Evolutionary conservation across 2,113 vertebrate genomes (phyloP).

Genomic region (Cacatua alba): DNA sequence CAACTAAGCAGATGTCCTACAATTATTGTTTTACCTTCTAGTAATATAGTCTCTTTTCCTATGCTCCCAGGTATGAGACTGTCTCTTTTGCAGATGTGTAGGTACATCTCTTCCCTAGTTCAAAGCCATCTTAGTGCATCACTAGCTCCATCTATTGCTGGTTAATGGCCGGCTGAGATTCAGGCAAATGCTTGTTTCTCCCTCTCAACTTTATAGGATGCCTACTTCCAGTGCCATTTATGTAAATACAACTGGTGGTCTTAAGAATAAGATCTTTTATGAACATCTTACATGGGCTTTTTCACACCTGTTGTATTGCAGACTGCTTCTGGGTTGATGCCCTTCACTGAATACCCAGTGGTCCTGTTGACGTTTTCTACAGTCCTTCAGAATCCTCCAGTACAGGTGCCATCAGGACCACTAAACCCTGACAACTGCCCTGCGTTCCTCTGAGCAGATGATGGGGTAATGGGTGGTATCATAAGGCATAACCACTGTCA

Average conservation of each 20-base stretch:
- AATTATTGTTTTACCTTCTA: constrained; percentile 81
- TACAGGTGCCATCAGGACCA: background rate
- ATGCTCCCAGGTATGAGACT: constrained; percentile 50
- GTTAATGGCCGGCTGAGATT: background rate
- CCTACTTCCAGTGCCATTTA: background rate
- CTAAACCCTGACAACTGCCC: background rate
- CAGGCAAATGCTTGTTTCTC: background rate
- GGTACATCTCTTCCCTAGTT: background rate
- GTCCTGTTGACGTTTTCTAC: background rate
- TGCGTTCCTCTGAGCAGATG: background rate
- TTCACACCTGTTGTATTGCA: rapidly evolving
- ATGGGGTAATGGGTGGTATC: rapidly evolving
- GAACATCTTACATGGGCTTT: rapidly evolving
- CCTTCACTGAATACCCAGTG: rapidly evolving
- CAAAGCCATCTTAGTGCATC: background rate
- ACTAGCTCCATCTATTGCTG: constrained; percentile 73
- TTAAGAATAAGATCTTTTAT: background rate
- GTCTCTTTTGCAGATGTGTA: constrained; percentile 67
- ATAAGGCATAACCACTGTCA: background rate
- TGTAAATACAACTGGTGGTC: rapidly evolving
- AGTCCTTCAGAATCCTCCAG: background rate
- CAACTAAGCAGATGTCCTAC: constrained; percentile 83
- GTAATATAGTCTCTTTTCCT: constrained; percentile 54
- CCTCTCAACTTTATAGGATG: background rate
- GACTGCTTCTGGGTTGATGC: background rate